These are phyloP conservation scores for Actinia equina DNA, from an alignment of 64 coral and sea anemone species.

Conservation along the genomic window DNA sequence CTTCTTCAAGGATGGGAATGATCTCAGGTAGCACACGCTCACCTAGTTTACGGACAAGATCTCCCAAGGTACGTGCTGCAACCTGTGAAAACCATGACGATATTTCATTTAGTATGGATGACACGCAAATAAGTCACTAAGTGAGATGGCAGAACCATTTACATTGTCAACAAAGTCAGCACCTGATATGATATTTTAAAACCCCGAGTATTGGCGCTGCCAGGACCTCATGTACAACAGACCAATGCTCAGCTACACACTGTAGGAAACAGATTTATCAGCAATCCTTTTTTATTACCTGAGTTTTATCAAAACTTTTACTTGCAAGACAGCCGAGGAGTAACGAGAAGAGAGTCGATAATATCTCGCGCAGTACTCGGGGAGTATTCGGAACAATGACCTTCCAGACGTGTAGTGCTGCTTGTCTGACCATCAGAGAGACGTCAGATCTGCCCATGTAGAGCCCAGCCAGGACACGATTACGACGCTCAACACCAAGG, in stretches of 20 bases:
- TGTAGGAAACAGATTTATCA: not conserved
- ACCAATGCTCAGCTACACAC: too few species aligned
- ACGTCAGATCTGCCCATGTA: constrained; percentile 99
- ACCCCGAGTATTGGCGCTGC: too few species aligned
- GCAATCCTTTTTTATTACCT: constrained; percentile 36
- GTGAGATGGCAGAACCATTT: too few species aligned
- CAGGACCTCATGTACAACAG: too few species aligned
- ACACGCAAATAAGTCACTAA: not conserved
- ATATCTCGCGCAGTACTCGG: constrained; percentile 83
- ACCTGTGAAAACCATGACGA: constrained; percentile 34
- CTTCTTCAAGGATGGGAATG: constrained; percentile 93
- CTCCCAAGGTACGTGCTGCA: constrained; percentile 83
- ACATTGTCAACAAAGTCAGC: too few species aligned
- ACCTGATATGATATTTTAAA: too few species aligned
- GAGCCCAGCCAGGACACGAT: constrained; percentile 89
- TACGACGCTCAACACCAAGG: constrained; percentile 87
- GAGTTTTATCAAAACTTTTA: constrained; percentile 94
- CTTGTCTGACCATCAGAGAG: constrained; percentile 89
- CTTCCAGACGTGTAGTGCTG: constrained; percentile 97
- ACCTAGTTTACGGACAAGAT: constrained; percentile 93
- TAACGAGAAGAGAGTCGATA: constrained; percentile 94
- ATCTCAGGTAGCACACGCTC: constrained; percentile 94
- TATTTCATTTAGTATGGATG: not conserved
- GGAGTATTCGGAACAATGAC: constrained; percentile 97
- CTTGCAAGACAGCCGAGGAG: constrained; percentile 90